Evolutionary conservation across 2,797 vertebrate genomes (phyloP), one percentile per base, ranked within the genome.

Genomic region (Coilia nasus): DNA sequence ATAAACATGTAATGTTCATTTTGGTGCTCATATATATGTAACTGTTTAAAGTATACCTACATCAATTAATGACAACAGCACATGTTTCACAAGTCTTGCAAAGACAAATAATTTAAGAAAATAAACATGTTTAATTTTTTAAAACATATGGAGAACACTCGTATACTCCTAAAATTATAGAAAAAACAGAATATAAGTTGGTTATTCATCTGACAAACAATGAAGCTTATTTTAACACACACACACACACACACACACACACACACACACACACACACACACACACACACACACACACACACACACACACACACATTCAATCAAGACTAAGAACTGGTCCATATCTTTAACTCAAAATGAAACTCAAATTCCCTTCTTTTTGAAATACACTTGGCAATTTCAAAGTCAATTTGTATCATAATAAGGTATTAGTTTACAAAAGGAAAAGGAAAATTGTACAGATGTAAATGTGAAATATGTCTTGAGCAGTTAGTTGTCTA

Each of bases 91-190:
- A 3, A 67, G 81, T 83, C 75, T 87, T 64, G 62, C 41, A 83
- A 80, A 84, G n/a, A 85, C 84, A 85, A 87, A 87, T 87, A 87
- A 87, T 81, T 88, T 82, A 87, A 60, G 78, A 62, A 84, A 80
- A 57, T 83, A 60, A n/a, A 57, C 41, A 81, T 83, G 80, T 67
- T 31, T 71, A 15, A 71, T 41, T 31, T 44, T 19, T 59, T 59
- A 6, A 19, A 78, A 17, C 71, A 64, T n/a, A 64, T 6, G 21
- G 57, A 21, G 4, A 64, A 64, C 60, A 64, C 7, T 59, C 2
- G 2, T 15, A 54, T 54, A 21, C 17, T 17, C 21, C 57, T 17
- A 19, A 75, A 75, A 75, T 35, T 78, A 78, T 44, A 41, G 21
- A 71, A 6, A 12, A 78, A 78, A n/a, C 41, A 19, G 35, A 44